Conservation (phyloP, 2,888 invertebrate genomes). For the Diadromus collaris region DNA sequence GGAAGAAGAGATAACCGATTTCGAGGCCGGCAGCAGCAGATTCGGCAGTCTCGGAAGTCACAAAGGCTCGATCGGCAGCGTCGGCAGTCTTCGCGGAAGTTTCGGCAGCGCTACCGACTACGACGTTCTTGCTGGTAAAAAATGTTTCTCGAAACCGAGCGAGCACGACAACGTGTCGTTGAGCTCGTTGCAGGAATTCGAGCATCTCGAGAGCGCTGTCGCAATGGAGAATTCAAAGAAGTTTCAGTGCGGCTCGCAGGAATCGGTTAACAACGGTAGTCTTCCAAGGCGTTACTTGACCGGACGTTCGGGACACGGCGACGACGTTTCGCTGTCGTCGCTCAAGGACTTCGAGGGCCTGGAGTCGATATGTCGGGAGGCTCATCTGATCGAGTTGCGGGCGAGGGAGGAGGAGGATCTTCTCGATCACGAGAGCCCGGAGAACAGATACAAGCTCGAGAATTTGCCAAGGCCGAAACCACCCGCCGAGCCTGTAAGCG, state of each 20-base stretch:
- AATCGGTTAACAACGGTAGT: conserved; percentile 91
- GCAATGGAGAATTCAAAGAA: conserved; percentile 87
- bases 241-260: conserved; percentile 88
- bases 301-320: conserved; percentile 89
- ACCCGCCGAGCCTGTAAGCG: conserved; percentile 66
- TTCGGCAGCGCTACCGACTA: conserved; percentile 96
- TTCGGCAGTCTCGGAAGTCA: conserved; percentile 90
- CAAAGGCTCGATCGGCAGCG: conserved; percentile 89
- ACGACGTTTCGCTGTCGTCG: conserved; percentile 93
- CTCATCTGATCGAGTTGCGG: conserved; percentile 90
- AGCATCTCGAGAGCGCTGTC: conserved; percentile 93
- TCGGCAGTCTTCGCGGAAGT: conserved; percentile 91
- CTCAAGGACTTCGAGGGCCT: conserved; percentile 96
- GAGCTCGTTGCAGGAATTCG: conserved; percentile 96
- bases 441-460: conserved; percentile 83
- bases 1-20: conserved; percentile 94
- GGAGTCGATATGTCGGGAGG: conserved; percentile 93
- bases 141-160: conserved; percentile 90
- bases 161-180: conserved; percentile 96
- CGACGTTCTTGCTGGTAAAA: conserved; percentile 91
- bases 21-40: conserved; percentile 87
- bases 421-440: conserved; percentile 85
- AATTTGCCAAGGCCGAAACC: conserved; percentile 69
- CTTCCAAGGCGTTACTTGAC: conserved; percentile 87
- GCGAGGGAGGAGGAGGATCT: conserved; percentile 93